phyloP scores from a whole-genome alignment of 2,888 invertebrate species.

The Rosalia funebris region DNA sequence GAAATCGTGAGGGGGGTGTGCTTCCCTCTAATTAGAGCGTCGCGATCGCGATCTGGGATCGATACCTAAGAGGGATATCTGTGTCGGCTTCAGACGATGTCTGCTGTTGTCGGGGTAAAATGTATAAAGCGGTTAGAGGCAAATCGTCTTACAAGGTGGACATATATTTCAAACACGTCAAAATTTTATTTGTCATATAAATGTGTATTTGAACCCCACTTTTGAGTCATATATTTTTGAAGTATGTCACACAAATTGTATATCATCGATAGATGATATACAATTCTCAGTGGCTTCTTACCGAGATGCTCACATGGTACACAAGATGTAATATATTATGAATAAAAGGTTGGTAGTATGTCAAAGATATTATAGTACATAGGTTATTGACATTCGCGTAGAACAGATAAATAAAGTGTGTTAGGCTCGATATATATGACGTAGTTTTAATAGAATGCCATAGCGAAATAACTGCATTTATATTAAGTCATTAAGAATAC shows the following conservation, averaged over 20 bases:
- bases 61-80: neutral
- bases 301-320: no score
- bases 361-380: no score
- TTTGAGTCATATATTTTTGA: neutral
- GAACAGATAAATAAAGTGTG: no score
- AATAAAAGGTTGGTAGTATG: no score
- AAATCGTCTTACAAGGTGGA: neutral
- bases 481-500: no score
- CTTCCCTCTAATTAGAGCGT: neutral
- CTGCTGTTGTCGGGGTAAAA: neutral
- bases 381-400: no score
- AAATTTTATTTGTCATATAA: neutral
- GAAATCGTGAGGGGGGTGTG: neutral
- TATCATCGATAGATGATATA: neutral
- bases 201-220: neutral
- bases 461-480: no score
- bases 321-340: no score
- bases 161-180: neutral
- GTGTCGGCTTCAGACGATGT: neutral
- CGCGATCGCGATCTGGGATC: neutral
- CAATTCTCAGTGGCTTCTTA: no score
- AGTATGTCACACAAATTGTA: neutral
- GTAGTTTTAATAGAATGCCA: no score
- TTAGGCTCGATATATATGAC: no score
- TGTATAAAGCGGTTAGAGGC: neutral